A percentile compares a stretch with the other conserved stretches of the same genome.
Evolutionary conservation across 2,888 invertebrate species (phyloP).

Genomic region (Gortyna flavago): DNA sequence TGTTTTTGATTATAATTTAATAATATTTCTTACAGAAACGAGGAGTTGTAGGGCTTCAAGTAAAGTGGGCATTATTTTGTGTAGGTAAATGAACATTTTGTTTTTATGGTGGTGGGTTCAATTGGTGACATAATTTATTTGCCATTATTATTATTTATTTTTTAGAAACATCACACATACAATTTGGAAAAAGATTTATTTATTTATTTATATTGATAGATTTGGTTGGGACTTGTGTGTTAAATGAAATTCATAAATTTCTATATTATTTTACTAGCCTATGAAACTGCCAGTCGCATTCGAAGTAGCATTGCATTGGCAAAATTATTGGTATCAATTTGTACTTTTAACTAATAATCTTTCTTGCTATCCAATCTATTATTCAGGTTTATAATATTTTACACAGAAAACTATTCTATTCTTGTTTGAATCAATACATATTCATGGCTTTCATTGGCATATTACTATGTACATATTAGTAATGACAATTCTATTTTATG

Average conservation of each 20-base stretch:
- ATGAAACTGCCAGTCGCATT: background rate
- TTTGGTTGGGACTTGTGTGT: background rate
- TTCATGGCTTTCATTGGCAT: constrained; percentile 1
- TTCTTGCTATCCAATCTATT: background rate
- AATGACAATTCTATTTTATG: background rate
- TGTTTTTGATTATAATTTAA: constrained; percentile 57
- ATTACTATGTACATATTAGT: background rate
- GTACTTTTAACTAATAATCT: background rate
- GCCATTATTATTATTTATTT: constrained; percentile 19
- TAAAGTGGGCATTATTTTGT: constrained; percentile 66
- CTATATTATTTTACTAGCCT: background rate
- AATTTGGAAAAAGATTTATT: background rate
- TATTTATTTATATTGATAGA: background rate
- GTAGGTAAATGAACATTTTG: constrained; percentile 78
- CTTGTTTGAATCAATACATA: background rate
- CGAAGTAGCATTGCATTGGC: no score
- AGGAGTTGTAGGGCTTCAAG: constrained; percentile 79
- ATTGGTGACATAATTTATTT: background rate
- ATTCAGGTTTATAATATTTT: background rate
- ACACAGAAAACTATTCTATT: background rate
- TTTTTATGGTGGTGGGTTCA: constrained; percentile 74
- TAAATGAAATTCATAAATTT: background rate
- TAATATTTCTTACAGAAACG: constrained; percentile 83
- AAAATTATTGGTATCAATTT: constrained; percentile 1
- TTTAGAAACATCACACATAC: background rate